Evolutionary conservation across 2,113 vertebrate genomes (phyloP).

Genomic region (Polyodon spathula): DNA sequence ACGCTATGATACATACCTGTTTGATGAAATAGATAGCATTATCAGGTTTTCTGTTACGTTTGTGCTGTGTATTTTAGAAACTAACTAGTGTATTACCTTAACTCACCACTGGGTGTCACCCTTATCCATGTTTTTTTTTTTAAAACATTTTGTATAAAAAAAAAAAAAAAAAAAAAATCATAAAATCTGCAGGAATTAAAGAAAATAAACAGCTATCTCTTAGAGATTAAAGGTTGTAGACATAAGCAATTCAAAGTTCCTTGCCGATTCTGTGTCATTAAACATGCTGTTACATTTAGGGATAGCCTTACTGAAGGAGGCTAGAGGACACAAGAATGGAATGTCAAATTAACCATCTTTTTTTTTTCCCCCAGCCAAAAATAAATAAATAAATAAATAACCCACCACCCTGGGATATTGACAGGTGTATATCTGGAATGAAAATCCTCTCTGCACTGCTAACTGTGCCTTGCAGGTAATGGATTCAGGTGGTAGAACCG

Average conservation of each 20-base stretch:
- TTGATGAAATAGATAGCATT: too few relatives aligned
- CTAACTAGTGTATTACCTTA: too few relatives aligned
- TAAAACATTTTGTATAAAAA: conserved; percentile 1
- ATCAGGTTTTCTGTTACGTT: too few relatives aligned
- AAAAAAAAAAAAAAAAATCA: neutral
- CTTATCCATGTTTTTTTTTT: conserved; percentile 14
- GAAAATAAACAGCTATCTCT: neutral
- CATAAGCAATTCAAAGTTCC: conserved; percentile 5
- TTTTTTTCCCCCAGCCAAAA: conserved; percentile 4
- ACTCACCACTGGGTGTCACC: conserved; percentile 19
- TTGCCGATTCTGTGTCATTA: neutral
- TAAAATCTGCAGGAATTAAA: neutral
- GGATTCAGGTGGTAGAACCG: conserved; percentile 19
- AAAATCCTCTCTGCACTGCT: conserved; percentile 11
- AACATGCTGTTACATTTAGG: too few relatives aligned
- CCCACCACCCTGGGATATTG: conserved; percentile 12
- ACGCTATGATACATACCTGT: too few relatives aligned
- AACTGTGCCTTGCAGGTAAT: conserved; percentile 10
- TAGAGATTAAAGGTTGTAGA: conserved; percentile 9
- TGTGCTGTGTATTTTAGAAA: too few relatives aligned
- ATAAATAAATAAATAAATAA: neutral
- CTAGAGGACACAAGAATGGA: neutral
- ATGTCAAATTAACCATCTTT: neutral
- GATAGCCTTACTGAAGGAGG: neutral
- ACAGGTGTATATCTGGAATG: conserved; percentile 18